phyloP scores from a whole-genome alignment of 2,797 vertebrate genomes.

The Sebastes hubbsi region DNA sequence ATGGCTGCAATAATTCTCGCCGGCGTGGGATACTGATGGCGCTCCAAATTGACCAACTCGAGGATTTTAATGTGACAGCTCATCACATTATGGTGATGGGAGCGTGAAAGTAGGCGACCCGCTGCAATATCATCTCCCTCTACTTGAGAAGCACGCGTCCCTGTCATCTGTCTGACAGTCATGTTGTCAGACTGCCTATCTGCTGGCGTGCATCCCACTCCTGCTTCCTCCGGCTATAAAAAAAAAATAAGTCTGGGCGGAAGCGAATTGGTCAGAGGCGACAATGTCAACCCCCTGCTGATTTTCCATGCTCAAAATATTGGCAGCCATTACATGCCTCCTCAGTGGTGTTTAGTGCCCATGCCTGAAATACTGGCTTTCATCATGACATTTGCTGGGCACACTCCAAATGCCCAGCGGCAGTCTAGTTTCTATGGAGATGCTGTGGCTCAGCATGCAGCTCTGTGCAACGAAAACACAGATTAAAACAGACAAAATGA shows the following conservation, averaged over 20 bases:
- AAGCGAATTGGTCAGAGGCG: slow-evolving; percentile 44
- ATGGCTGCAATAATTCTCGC: slow-evolving; percentile 63
- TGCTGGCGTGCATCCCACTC: slow-evolving; percentile 37
- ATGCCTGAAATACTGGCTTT: slow-evolving; percentile 62
- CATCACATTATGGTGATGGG: slow-evolving; percentile 63
- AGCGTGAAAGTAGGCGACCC: slow-evolving; percentile 50
- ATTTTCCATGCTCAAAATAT: slow-evolving; percentile 58
- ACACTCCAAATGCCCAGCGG: slow-evolving; percentile 50
- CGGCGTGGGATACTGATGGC: slow-evolving; percentile 12
- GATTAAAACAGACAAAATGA: slow-evolving; percentile 35
- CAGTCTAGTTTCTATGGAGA: slow-evolving; percentile 65
- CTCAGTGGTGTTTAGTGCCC: slow-evolving; percentile 50
- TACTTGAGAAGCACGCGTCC: slow-evolving; percentile 34
- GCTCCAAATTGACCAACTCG: slow-evolving; percentile 62
- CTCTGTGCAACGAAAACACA: slow-evolving; percentile 23
- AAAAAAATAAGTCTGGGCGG: slow-evolving; percentile 21
- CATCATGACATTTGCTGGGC: slow-evolving; percentile 68
- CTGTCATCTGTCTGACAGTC: slow-evolving; percentile 45
- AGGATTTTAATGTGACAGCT: slow-evolving; percentile 66
- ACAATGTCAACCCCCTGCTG: slow-evolving; percentile 54
- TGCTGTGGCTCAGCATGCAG: slow-evolving; percentile 19
- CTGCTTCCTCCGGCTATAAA: slow-evolving; percentile 37
- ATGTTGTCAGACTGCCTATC: slow-evolving; percentile 34
- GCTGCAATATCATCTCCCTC: slow-evolving; percentile 37
- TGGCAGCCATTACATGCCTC: slow-evolving; percentile 60